A percentile compares a stretch with the other conserved stretches of the same genome.
phyloP scores from a whole-genome alignment of 2,113 vertebrate species.

The Megalops atlanticus region DNA sequence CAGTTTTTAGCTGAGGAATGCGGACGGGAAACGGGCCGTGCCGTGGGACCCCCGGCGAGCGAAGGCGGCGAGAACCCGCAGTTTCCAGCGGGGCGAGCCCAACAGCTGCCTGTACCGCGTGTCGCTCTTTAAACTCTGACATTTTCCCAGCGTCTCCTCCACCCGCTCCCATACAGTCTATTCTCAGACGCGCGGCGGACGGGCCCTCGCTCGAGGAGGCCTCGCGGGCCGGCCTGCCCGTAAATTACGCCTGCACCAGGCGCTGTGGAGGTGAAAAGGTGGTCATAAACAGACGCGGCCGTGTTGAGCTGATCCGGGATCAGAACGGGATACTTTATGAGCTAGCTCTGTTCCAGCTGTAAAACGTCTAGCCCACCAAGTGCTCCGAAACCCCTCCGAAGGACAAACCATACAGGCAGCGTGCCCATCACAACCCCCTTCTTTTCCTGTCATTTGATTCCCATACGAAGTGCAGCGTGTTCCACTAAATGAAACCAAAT shows the following conservation, averaged over 20 bases:
- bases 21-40: slow-evolving; percentile 24
- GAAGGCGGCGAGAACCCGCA: not conserved
- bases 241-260: not conserved
- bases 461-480: not conserved
- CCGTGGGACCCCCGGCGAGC: not conserved
- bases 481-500: not conserved
- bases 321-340: too few species aligned
- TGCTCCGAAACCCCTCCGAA: not conserved
- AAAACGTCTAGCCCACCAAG: too few species aligned
- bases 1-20: slow-evolving; percentile 10
- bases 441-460: not conserved
- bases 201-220: slow-evolving; percentile 15
- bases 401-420: not conserved
- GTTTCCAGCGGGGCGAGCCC: not conserved
- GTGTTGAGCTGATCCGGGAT: too few species aligned
- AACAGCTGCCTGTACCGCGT: slow-evolving; percentile 29
- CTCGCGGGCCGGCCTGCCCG: too few species aligned
- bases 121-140: slow-evolving; percentile 25
- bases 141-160: slow-evolving; percentile 46
- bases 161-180: slow-evolving; percentile 29
- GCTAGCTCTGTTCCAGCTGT: too few species aligned
- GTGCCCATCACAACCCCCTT: not conserved
- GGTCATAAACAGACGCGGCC: not conserved
- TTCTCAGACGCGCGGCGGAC: slow-evolving; percentile 27
- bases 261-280: not conserved